Evolutionary conservation across 2,797 vertebrate species (phyloP).

Genomic region (Australoheros facetus): DNA sequence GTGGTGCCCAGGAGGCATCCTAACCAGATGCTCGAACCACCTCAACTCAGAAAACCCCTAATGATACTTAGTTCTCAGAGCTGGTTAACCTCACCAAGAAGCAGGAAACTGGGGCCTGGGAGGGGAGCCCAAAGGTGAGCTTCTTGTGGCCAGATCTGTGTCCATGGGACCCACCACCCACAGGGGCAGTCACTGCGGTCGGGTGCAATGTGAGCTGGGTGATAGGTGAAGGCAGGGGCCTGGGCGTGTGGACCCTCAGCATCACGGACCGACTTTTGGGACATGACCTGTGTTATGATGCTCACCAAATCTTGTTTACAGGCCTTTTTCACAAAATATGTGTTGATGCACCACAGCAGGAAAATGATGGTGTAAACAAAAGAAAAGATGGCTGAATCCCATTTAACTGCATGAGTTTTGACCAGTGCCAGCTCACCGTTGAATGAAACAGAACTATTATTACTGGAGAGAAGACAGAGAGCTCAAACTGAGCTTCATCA

Average conservation of each 20-base stretch:
- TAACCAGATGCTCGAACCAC: accelerated
- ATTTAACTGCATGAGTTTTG: background rate
- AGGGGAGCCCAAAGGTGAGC: no score
- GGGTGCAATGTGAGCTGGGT: accelerated
- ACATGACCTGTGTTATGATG: background rate
- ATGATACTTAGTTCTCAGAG: background rate
- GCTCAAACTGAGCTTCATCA: background rate
- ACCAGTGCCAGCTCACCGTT: background rate
- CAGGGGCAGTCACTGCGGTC: background rate
- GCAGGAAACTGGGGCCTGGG: no score
- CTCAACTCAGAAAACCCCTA: no score
- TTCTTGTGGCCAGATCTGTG: no score
- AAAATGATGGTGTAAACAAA: no score
- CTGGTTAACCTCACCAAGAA: background rate
- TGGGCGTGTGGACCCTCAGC: background rate
- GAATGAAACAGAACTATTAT: background rate
- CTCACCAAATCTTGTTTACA: background rate
- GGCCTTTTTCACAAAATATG: background rate
- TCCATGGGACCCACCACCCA: background rate
- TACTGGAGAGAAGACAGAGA: background rate
- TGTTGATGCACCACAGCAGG: background rate
- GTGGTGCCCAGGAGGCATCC: background rate
- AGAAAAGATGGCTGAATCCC: background rate
- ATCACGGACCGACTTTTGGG: no score
- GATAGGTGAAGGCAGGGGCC: accelerated